Percentiles rank a stretch among this genome's conserved stretches.
Evolutionary conservation across 2,797 vertebrate species (phyloP).

Genomic region (Sebastes melanostomus): DNA sequence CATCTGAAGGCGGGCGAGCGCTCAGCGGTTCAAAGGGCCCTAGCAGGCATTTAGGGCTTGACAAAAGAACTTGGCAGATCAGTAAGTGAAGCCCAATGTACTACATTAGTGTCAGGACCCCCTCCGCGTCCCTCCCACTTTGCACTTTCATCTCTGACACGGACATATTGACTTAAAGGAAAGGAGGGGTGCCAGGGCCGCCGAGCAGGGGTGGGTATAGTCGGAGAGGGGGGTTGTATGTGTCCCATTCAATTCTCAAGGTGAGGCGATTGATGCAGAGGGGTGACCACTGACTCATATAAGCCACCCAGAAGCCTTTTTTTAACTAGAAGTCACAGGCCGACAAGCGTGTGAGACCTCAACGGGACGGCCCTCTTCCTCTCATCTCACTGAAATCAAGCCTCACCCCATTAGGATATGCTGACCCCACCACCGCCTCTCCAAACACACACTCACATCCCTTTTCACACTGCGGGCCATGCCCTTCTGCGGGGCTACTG

Average conservation of each 20-base stretch:
- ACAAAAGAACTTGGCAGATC: slow-evolving; percentile 87
- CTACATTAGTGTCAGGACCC: slow-evolving; percentile 86
- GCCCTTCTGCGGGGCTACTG: slow-evolving; percentile 51
- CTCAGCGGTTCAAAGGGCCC: slow-evolving; percentile 83
- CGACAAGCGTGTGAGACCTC: slow-evolving; percentile 65
- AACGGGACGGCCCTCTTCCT: slow-evolving; percentile 68
- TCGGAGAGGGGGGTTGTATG: slow-evolving; percentile 38
- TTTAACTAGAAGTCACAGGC: slow-evolving; percentile 68
- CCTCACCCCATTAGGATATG: slow-evolving; percentile 71
- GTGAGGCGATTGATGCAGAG: slow-evolving; percentile 75
- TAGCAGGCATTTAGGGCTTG: slow-evolving; percentile 80
- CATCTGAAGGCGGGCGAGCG: slow-evolving; percentile 70
- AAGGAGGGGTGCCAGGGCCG: slow-evolving; percentile 61
- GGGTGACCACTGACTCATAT: slow-evolving; percentile 69
- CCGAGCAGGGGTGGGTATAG: slow-evolving; percentile 44
- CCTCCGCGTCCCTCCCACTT: slow-evolving; percentile 80
- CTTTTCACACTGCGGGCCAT: slow-evolving; percentile 60
- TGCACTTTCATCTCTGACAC: slow-evolving; percentile 88
- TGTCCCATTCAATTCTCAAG: slow-evolving; percentile 78
- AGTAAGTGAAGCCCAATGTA: slow-evolving; percentile 85
- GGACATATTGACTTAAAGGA: slow-evolving; percentile 82
- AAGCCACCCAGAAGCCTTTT: slow-evolving; percentile 70
- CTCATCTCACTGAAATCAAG: slow-evolving; percentile 75
- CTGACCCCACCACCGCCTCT: slow-evolving; percentile 41
- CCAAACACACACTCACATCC: slow-evolving; percentile 57